phyloP scores from a whole-genome alignment of 1,140 invertebrate genomes.

The Apis mellifera region DNA sequence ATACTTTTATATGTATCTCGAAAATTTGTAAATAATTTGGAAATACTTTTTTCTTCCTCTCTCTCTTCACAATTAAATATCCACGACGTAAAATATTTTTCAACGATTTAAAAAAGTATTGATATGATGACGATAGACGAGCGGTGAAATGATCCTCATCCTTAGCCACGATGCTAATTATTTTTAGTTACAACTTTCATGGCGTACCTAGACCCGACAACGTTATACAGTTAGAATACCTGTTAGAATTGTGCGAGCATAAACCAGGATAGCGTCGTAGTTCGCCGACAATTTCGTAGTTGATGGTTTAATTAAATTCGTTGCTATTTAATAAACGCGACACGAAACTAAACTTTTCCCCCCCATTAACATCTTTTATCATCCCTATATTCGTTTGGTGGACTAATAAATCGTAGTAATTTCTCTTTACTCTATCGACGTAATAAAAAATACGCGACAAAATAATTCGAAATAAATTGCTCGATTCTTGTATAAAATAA shows the following conservation, averaged over 20 bases:
- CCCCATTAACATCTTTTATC: neutral
- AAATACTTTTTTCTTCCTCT: too few species aligned
- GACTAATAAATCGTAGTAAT: neutral
- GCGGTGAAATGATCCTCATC: neutral
- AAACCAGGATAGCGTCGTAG: neutral
- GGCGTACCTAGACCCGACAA: neutral
- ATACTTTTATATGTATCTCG: too few species aligned
- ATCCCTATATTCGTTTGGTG: too few species aligned
- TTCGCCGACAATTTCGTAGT: conserved; percentile 9
- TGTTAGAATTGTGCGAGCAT: neutral
- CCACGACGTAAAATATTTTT: too few species aligned
- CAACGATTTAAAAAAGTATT: too few species aligned
- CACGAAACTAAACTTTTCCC: neutral
- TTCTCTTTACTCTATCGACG: too few species aligned
- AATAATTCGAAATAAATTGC: too few species aligned
- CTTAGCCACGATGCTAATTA: neutral
- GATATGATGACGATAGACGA: neutral
- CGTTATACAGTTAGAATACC: conserved; percentile 1
- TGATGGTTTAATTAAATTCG: conserved; percentile 40
- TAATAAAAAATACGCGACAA: neutral
- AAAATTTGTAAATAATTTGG: too few species aligned
- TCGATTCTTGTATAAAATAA: too few species aligned
- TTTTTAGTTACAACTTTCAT: neutral
- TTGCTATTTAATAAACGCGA: conserved; percentile 13
- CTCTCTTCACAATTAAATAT: too few species aligned